Evolutionary conservation across 2,888 invertebrate species (phyloP).

Genomic region (Muschampia plurimacula): DNA sequence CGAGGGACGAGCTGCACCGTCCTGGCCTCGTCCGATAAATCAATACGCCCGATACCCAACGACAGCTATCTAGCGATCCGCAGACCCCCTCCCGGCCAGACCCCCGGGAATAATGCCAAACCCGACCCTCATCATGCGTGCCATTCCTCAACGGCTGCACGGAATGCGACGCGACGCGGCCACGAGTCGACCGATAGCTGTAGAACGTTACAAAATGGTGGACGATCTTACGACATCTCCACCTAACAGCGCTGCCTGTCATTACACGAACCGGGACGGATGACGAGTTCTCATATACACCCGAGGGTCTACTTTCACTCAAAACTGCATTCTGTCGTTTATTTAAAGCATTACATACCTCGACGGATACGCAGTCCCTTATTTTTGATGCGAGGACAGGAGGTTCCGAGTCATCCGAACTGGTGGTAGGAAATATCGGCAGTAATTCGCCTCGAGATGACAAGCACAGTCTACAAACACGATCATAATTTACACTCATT

Average conservation of each 20-base stretch:
- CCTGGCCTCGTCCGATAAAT: constrained; percentile 83
- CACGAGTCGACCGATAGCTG: constrained; percentile 81
- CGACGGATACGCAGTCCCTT: constrained; percentile 87
- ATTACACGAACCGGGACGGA: constrained; percentile 82
- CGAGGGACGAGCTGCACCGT: constrained; percentile 77
- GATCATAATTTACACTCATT: constrained; percentile 84
- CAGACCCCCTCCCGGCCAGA: constrained; percentile 77
- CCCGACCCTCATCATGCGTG: constrained; percentile 77
- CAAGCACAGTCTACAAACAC: constrained; percentile 88
- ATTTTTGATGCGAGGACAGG: constrained; percentile 87
- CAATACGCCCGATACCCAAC: constrained; percentile 78
- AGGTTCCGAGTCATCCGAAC: constrained; percentile 83
- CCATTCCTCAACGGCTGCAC: constrained; percentile 80
- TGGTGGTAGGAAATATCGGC: constrained; percentile 86
- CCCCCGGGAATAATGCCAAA: constrained; percentile 80
- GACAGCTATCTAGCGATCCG: constrained; percentile 68
- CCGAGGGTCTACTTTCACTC: constrained; percentile 83
- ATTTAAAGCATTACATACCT: constrained; percentile 85
- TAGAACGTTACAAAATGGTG: constrained; percentile 86
- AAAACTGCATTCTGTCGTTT: constrained; percentile 68
- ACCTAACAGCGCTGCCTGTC: constrained; percentile 81
- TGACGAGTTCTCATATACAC: constrained; percentile 82
- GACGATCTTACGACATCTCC: constrained; percentile 87
- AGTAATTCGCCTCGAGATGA: constrained; percentile 86
- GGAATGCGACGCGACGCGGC: constrained; percentile 82